phyloP scores from a whole-genome alignment of 2,888 invertebrate genomes.

The Tribolium freemani region DNA sequence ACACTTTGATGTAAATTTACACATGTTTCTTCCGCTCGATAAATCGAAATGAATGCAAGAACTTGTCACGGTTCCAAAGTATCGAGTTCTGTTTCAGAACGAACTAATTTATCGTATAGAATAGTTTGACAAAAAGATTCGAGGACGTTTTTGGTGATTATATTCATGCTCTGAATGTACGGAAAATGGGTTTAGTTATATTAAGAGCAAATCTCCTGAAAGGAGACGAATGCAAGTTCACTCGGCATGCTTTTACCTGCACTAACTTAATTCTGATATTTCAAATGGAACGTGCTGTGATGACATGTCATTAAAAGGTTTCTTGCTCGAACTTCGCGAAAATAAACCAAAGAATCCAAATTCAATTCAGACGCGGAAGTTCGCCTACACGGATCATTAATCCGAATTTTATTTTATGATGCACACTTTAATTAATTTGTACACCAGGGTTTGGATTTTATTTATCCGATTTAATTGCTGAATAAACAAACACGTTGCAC shows the following conservation, averaged over 20 bases:
- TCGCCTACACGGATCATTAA: no score
- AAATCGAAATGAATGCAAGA: neutral
- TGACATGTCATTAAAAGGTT: conserved; percentile 12
- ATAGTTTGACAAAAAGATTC: no score
- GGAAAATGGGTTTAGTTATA: neutral
- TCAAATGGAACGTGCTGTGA: neutral
- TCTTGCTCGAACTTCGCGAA: neutral
- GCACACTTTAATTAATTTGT: no score
- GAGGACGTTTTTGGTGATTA: neutral
- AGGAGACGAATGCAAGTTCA: neutral
- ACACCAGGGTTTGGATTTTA: neutral
- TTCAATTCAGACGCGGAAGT: no score
- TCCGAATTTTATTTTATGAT: no score
- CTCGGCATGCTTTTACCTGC: conserved; percentile 1
- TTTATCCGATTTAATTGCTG: conserved; percentile 1
- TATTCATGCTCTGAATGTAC: neutral
- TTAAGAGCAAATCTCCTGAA: neutral
- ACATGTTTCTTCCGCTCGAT: neutral
- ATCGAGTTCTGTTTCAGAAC: no score
- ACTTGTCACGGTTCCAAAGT: neutral
- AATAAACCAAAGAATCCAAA: neutral
- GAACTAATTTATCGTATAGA: no score
- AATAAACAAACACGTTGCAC: conserved; percentile 2
- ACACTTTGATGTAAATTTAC: neutral
- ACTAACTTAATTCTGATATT: neutral